Base-by-base conservation (phyloP, 23 tunicate genomes). In the Trididemnum clinides region DNA sequence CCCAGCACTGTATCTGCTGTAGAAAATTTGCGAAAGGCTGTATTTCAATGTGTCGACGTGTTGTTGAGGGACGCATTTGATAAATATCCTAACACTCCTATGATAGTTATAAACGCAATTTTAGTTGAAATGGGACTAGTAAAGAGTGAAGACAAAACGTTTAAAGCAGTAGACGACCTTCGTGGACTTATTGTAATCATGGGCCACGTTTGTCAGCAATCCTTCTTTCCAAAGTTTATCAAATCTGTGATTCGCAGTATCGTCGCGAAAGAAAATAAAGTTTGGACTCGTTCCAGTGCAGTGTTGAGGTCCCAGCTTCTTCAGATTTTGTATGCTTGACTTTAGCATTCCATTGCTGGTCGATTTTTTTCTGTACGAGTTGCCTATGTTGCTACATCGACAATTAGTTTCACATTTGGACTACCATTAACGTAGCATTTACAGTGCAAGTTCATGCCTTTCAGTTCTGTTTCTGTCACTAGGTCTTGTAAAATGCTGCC, bases 11-110 rank as follows among this genome's bases (percentile, higher is more conserved):
- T 74, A 3, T 25, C 89, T 69, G 32, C 29, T 5, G 74, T 59
- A 0, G 82, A 85, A 50, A 27, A 34, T 28, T 59, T 85, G 2
- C 66, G 89, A 34, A 28, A 18, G 37, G 39, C 85, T 26, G 88
- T 89, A 12, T 89, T 66, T 50, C 80, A 89, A 75, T 86, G 96
- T 50, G 73, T 51, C 33, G 92, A 92, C 62, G 71, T 83, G 19
- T 44, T 89, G 5, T 25, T 78, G 33, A 12, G 69, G 2, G 85
- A 84, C 19, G 97, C 97, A 4, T 84, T 92, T 28, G 83, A 83
- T 30, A 73, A 76, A 34, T 92, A 90, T 50, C 90, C 86, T 1
- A 85, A 88, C 83, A 88, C 91, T 18, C 92, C 92, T 4, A 92
- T 92, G 92, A 28, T 71, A 2, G 92, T 84, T 6, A 26, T 92